These are phyloP conservation scores for Caenorhabditis drosophilae DNA, from an alignment of 2,888 invertebrate species.

Conservation along the genomic window DNA sequence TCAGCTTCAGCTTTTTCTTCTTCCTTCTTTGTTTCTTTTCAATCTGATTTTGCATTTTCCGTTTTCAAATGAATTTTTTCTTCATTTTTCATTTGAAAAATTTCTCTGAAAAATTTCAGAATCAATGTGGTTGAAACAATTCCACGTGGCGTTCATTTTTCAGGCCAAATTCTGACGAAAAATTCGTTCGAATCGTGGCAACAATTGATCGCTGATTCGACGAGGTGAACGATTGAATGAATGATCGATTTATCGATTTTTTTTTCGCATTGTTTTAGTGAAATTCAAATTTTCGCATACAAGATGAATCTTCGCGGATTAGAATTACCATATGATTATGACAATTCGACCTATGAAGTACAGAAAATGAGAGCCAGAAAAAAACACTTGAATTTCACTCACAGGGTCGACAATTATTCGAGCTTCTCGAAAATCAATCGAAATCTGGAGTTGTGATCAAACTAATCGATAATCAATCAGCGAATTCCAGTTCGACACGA, in stretches of 20 bases:
- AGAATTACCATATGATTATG: constrained; percentile 28
- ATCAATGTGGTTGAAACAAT: constrained; percentile 32
- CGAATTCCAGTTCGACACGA: constrained; percentile 17
- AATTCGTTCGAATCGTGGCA: constrained; percentile 29
- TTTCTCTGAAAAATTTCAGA: too few species aligned
- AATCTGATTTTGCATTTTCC: constrained; percentile 1
- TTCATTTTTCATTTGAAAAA: too few species aligned
- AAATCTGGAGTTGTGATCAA: constrained; percentile 18
- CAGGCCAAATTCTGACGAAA: constrained; percentile 15
- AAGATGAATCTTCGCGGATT: constrained; percentile 35
- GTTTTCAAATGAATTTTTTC: constrained; percentile 4
- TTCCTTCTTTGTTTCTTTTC: constrained; percentile 5
- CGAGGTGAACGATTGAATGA: constrained; percentile 8
- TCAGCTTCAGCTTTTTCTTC: too few species aligned
- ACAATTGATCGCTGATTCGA: constrained; percentile 13
- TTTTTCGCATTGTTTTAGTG: constrained; percentile 12
- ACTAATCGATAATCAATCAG: constrained; percentile 29
- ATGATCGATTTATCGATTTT: background rate
- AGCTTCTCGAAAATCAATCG: constrained; percentile 14
- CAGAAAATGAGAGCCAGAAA: too few species aligned
- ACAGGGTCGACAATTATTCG: constrained; percentile 18
- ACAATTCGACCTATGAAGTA: constrained; percentile 31
- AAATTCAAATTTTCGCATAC: constrained; percentile 32
- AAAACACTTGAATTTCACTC: too few species aligned
- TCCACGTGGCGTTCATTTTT: constrained; percentile 30